Evolutionary conservation across 1,140 invertebrate species (phyloP).

Genomic region (Pemphigus obesinymphae): DNA sequence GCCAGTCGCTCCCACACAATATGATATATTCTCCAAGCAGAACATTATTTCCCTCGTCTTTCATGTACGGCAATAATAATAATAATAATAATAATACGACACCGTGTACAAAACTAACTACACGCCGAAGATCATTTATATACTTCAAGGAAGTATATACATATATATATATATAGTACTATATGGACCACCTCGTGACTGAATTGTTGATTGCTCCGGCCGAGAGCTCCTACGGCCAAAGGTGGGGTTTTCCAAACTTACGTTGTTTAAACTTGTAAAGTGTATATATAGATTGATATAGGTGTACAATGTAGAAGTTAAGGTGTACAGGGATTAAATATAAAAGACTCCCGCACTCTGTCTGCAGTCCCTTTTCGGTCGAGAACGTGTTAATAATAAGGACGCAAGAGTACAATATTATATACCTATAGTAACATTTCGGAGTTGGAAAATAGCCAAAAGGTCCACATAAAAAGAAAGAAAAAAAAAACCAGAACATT

Average conservation of each 20-base stretch:
- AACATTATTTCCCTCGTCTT: background rate
- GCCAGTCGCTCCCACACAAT: background rate
- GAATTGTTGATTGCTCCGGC: background rate
- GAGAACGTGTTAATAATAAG: no score
- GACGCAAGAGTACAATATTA: no score
- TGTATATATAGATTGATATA: no score
- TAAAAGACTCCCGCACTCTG: no score
- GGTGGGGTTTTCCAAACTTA: background rate
- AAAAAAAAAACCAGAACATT: background rate
- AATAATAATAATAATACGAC: no score
- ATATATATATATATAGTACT: no score
- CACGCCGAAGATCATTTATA: no score
- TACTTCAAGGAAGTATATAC: no score
- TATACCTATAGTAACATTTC: background rate
- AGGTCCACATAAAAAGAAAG: no score
- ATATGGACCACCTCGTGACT: background rate
- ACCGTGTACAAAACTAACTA: no score
- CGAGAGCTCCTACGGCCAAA: background rate
- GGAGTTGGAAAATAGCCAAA: background rate
- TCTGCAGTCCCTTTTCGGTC: no score
- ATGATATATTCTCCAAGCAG: background rate
- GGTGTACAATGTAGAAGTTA: background rate
- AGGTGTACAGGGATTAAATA: background rate
- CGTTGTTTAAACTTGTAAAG: slow-evolving; percentile 11
- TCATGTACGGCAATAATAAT: background rate